Evolutionary conservation across 2,113 vertebrate species (phyloP), one percentile per base, ranked within the genome.

Genomic region (Megaleporinus macrocephalus): DNA sequence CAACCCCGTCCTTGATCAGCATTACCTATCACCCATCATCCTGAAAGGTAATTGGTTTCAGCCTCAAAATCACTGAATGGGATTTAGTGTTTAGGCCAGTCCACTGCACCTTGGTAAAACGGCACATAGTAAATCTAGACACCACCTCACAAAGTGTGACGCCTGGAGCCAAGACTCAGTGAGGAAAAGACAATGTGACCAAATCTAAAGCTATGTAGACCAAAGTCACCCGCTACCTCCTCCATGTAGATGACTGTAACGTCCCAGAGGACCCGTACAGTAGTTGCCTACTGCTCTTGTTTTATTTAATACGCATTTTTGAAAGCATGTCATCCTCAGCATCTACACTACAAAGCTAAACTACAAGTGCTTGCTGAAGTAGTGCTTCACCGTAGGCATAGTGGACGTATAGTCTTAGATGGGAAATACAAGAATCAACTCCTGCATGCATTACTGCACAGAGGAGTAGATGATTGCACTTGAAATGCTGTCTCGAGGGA

Each of bases 241-340:
- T 18, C 16, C 5, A 13, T 26, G 27, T 24, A 73, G n/a, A 59
- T 16, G 22, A 49, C 62, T 29, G 18, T 29, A 53, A 7, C 51
- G 49, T 49, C 41, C 70, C 63, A 65, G 26, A 79, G 20, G 71
- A 47, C 24, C 13, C 16, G 22, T 83, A 13, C 27, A 16, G 29
- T 61, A 68, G 18, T 49, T 71, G 57, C 41, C 33, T 69, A 62
- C 62, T 29, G 22, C 26, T 70, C 55, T 61, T 85, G 36, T 65
- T 78, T 81, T n/a, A 77, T 66, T 74, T 59, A 65, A 55, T 66
- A 81, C 14, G 27, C n/a, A 66, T 70, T 77, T n/a, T 65, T n/a
- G 18, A 84, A 71, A 77, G 77, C 47, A 29, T 29, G 69, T 36
- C 53, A 20, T 73, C 76, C 55, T 85, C 79, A 78, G 74, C 84